A percentile compares a stretch with the other conserved stretches of the same genome.
Evolutionary conservation across 2,113 vertebrate genomes (phyloP).

Genomic region (Ardeotis arabs): DNA sequence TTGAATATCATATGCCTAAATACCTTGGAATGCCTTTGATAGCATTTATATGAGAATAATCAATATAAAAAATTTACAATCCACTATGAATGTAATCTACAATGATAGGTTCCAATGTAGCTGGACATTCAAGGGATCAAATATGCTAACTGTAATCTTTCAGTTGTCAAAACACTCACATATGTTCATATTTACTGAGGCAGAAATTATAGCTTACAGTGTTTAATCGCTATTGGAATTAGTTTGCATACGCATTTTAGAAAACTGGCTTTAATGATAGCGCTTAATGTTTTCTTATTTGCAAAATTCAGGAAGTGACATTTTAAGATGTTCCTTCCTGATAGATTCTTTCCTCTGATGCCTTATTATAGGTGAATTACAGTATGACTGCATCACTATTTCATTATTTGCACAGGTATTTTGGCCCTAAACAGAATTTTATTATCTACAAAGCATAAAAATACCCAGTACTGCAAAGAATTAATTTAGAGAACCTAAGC

Average conservation of each 20-base stretch:
- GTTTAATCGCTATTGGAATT: conserved; percentile 54
- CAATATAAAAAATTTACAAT: background rate
- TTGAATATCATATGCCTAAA: background rate
- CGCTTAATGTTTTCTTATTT: conserved; percentile 45
- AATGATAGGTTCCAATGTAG: conserved; percentile 8
- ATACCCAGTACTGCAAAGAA: conserved; percentile 73
- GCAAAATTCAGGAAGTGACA: conserved; percentile 25
- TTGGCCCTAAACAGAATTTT: conserved; percentile 72
- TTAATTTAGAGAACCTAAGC: conserved; percentile 83
- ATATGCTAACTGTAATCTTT: conserved; percentile 36
- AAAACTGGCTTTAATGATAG: conserved; percentile 35
- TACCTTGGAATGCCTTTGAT: background rate
- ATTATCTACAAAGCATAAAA: conserved; percentile 77
- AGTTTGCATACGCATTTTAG: conserved; percentile 53
- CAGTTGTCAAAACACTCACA: conserved; percentile 65
- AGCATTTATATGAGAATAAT: background rate
- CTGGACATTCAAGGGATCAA: conserved; percentile 37
- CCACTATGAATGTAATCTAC: conserved; percentile 17
- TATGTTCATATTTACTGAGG: conserved; percentile 58
- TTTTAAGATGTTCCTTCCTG: conserved; percentile 15
- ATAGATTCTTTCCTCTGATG: conserved; percentile 8
- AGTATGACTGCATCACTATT: background rate
- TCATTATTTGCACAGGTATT: conserved; percentile 64
- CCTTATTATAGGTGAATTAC: conserved; percentile 69
- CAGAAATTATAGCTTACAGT: conserved; percentile 58